These are phyloP conservation scores for Galendromus occidentalis DNA, from an alignment of 1,140 invertebrate species.

Conservation along the genomic window DNA sequence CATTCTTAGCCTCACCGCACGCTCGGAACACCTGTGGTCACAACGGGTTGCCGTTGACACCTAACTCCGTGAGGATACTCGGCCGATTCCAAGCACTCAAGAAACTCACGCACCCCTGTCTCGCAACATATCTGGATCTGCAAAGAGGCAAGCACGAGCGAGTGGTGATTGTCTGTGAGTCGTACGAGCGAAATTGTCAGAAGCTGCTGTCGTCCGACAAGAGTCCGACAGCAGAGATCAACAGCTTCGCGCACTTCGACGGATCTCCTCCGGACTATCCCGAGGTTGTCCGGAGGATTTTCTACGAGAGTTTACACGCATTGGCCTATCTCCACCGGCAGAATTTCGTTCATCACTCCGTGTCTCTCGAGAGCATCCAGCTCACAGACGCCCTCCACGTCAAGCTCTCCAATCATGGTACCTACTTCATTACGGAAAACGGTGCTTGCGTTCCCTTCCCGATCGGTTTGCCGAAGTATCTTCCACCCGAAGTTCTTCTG, in stretches of 20 bases:
- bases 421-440: conserved; percentile 69
- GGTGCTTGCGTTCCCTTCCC: conserved; percentile 73
- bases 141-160: conserved; percentile 82
- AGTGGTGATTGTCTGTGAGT: conserved; percentile 69
- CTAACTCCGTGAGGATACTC: conserved; percentile 81
- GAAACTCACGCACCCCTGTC: conserved; percentile 50
- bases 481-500: conserved; percentile 62
- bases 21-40: conserved; percentile 77
- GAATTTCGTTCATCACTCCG: conserved; percentile 52
- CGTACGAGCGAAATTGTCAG: conserved; percentile 43
- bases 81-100: conserved; percentile 67
- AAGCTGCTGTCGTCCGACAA: conserved; percentile 21
- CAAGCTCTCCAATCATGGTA: conserved; percentile 75
- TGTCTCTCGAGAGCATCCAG: conserved; percentile 58
- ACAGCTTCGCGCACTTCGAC: conserved; percentile 10
- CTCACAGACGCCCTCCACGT: conserved; percentile 31
- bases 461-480: conserved; percentile 57
- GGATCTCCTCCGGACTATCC: neutral
- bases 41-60: conserved; percentile 81
- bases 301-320: conserved; percentile 46
- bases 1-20: conserved; percentile 67
- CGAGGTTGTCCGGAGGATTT: neutral
- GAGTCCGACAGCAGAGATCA: conserved; percentile 24
- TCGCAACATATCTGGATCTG: conserved; percentile 75
- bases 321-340: conserved; percentile 49